Conservation (phyloP, 2,797 vertebrate species). For the Melanotaenia parkinsoni region DNA sequence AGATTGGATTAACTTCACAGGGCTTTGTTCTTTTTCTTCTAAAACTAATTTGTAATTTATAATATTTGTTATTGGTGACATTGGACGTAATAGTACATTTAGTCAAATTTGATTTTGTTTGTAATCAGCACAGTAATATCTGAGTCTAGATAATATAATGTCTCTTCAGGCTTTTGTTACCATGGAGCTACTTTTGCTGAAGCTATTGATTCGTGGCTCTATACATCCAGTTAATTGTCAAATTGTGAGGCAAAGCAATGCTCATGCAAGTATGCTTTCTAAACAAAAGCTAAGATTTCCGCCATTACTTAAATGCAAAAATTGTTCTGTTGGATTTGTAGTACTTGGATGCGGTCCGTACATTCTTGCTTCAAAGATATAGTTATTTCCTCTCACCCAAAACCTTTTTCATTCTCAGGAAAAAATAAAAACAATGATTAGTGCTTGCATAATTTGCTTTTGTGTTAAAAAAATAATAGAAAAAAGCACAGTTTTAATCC, state of each 20-base stretch:
- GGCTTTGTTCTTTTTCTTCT: neutral
- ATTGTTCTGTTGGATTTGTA: neutral
- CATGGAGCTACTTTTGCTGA: neutral
- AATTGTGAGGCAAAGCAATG: neutral
- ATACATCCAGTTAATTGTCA: neutral
- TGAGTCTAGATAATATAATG: neutral
- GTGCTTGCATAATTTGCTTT: neutral
- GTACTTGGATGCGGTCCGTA: neutral
- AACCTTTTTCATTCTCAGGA: neutral
- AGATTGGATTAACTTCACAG: neutral
- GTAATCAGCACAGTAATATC: neutral
- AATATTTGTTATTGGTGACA: too few species aligned
- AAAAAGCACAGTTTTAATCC: slow-evolving; percentile 3
- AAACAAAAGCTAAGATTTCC: neutral
- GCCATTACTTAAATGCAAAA: neutral
- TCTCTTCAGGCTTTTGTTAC: neutral
- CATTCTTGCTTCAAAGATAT: neutral
- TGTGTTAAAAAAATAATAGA: neutral
- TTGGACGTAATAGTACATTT: too few species aligned
- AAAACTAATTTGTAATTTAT: too few species aligned
- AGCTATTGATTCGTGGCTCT: neutral
- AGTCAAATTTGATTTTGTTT: neutral
- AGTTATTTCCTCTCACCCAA: neutral
- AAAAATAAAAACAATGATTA: neutral
- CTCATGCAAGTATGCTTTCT: neutral